Conservation (phyloP, 37 sponge, comb jelly and placozoan genomes). For the Ephydatia muelleri region DNA sequence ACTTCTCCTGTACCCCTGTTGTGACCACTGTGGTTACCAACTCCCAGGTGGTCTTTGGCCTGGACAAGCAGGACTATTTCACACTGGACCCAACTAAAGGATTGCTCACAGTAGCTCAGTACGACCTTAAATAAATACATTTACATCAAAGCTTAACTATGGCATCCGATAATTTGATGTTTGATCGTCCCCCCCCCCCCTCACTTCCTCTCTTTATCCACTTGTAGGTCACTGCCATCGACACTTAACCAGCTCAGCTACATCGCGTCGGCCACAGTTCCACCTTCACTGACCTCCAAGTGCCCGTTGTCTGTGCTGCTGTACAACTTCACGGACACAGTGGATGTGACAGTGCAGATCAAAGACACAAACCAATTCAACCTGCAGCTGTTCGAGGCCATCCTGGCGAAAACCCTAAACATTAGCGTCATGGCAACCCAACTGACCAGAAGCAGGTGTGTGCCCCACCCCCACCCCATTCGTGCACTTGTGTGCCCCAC, state of each 20-base stretch:
- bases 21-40: neutral
- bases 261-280: neutral
- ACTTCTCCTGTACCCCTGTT: neutral
- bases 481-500: neutral
- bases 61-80: constrained; percentile 4
- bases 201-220: constrained; percentile 8
- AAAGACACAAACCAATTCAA: neutral
- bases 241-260: neutral
- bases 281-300: neutral
- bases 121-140: neutral
- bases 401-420: neutral
- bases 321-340: constrained; percentile 35
- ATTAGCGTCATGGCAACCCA: neutral
- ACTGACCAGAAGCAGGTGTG: neutral
- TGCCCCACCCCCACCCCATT: neutral
- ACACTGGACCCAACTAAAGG: constrained; percentile 41
- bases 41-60: neutral
- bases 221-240: neutral
- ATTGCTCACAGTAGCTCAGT: neutral
- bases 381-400: neutral
- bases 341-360: neutral
- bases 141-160: neutral
- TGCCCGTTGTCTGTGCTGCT: constrained; percentile 19
- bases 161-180: neutral
- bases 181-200: neutral